These are phyloP conservation scores for Xenopus borealis DNA, from an alignment of 2,113 vertebrate genomes.

Conservation along the genomic window DNA sequence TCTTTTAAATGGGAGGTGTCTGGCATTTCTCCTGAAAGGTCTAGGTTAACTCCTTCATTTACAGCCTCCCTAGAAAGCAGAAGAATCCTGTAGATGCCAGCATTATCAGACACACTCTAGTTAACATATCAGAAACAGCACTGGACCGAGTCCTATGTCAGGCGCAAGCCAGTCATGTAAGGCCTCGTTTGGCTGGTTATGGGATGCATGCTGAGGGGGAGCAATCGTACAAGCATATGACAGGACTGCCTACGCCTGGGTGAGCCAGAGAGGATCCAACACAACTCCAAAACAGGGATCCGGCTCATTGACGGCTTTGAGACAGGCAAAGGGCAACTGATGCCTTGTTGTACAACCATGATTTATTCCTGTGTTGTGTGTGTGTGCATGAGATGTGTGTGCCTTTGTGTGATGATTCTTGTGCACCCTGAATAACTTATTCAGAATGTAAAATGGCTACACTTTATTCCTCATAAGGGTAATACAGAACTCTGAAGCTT, in stretches of 20 bases:
- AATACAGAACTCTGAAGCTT: too few species aligned
- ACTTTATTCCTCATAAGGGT: too few species aligned
- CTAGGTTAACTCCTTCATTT: conserved; percentile 64
- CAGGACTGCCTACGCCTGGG: conserved; percentile 84
- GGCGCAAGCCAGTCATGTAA: conserved; percentile 67
- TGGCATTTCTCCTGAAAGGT: conserved; percentile 4
- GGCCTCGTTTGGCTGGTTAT: conserved; percentile 96
- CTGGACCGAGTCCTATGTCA: conserved; percentile 93
- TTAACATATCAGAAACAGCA: conserved; percentile 95
- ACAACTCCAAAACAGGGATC: conserved; percentile 79
- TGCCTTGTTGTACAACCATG: conserved; percentile 89
- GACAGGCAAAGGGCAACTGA: conserved; percentile 91
- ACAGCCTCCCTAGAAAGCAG: neutral
- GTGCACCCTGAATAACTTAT: neutral
- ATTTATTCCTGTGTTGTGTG: conserved; percentile 91
- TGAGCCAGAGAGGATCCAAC: conserved; percentile 75
- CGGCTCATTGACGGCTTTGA: conserved; percentile 76
- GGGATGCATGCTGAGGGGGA: conserved; percentile 75
- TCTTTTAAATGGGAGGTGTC: too few species aligned
- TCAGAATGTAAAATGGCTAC: neutral
- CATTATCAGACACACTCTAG: conserved; percentile 73
- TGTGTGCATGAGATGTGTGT: conserved; percentile 8
- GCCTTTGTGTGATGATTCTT: conserved; percentile 16
- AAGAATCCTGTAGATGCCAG: conserved; percentile 17
- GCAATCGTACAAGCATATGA: conserved; percentile 91